Base-by-base conservation (phyloP, 1,140 invertebrate species). In the Nylanderia fulva region DNA sequence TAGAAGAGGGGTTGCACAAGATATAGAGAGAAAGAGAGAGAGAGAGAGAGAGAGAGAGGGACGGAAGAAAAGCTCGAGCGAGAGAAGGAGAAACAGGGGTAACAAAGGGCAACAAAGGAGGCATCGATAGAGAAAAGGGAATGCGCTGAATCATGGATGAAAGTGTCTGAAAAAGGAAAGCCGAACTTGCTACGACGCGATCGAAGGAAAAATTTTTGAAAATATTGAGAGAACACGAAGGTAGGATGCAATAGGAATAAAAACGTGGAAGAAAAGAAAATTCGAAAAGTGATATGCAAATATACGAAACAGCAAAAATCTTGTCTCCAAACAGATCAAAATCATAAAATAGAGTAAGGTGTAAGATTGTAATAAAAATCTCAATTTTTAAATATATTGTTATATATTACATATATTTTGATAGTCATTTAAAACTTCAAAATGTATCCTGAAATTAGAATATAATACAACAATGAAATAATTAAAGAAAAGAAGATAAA, bases 81-180 rank as follows among this genome's bases (percentile, higher is more conserved):
- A 82, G 48, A 82, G 15, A 58, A 72, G 48, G n/a, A n/a, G n/a
- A n/a, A 52, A 54, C 61, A 39, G 33, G 29, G 61, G 39, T n/a
- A 60, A 76, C 71, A 33, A 66, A 85, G 29, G 61, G 36, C 13
- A 60, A 76, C 71, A 33, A 66, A 85, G 84, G 58, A 89, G 76
- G 60, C 76, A 29, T 60, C 42, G 75, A 60, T 48, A 76, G 64
- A 79, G 69, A 76, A 84, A 75, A 76, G 39, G 33, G 56, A 84
- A 68, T 63, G 42, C 45, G 71, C 21, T 77, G 69, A 63, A 84
- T 71, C 77, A 71, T 42, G 66, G 2, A 36, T 69, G 36, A 82
- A 58, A 82, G 21, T 58, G 24, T 58, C 1, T 15, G 36, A 82
- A 13, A 13, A 45, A 36, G 52, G 11, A 82, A 82, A 72, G 27